Evolutionary conservation across 2,113 vertebrate species (phyloP).

Genomic region (Colaptes auratus): DNA sequence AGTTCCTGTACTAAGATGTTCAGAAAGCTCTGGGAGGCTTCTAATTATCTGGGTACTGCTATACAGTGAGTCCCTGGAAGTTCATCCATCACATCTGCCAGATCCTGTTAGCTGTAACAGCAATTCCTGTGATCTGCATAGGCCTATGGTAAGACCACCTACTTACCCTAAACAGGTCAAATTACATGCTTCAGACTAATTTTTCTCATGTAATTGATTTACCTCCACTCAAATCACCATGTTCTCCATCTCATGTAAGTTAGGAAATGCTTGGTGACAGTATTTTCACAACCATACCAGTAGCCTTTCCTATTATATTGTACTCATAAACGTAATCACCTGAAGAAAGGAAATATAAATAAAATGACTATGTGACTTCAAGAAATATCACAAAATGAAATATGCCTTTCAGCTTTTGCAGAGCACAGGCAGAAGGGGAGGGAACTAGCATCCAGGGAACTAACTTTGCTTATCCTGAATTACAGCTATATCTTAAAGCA

Average conservation of each 20-base stretch:
- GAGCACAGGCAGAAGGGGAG: neutral
- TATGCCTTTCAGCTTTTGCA: neutral
- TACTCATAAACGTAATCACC: neutral
- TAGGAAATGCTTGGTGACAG: neutral
- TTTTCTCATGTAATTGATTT: neutral
- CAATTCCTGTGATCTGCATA: neutral
- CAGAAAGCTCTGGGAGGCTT: neutral
- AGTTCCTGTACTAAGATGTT: neutral
- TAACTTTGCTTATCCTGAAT: neutral
- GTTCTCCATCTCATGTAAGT: neutral
- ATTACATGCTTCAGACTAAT: neutral
- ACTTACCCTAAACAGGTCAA: neutral
- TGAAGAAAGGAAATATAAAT: neutral
- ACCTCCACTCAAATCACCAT: neutral
- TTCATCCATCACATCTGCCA: neutral
- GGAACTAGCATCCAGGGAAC: neutral
- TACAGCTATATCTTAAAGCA: neutral
- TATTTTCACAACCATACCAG: neutral
- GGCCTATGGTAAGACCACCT: neutral
- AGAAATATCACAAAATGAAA: neutral
- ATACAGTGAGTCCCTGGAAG: neutral
- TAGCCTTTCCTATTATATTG: neutral
- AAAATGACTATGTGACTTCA: neutral
- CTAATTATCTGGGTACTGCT: neutral
- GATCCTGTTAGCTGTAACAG: neutral